These are phyloP conservation scores for Trinorchestia longiramus DNA, from an alignment of 1,140 invertebrate species.

Conservation along the genomic window DNA sequence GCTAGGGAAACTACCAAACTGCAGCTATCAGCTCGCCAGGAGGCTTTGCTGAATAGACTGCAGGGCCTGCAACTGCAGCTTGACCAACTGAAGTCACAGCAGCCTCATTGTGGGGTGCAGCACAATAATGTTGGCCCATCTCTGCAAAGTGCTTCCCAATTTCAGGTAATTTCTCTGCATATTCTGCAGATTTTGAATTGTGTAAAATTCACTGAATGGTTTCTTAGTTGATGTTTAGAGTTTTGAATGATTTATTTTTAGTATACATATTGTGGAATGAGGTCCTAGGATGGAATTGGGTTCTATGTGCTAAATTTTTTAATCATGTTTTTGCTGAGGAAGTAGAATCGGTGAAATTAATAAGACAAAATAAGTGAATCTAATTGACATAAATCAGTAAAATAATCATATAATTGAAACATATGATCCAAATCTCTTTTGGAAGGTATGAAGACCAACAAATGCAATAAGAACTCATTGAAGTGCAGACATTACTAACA, in stretches of 20 bases:
- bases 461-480: neutral
- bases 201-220: neutral
- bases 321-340: neutral
- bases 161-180: neutral
- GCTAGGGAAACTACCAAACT: neutral
- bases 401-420: neutral
- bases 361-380: neutral
- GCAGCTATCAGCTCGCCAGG: neutral
- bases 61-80: slow-evolving; percentile 11
- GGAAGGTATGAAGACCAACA: neutral
- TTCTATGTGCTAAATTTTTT: neutral
- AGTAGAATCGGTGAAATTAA: neutral
- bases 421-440: neutral
- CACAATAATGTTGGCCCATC: neutral
- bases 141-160: neutral
- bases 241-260: neutral
- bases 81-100: neutral
- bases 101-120: neutral
- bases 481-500: neutral
- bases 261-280: too few species aligned
- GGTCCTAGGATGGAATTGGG: neutral
- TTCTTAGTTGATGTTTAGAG: neutral
- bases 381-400: neutral
- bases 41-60: neutral
- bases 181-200: neutral